Conservation (phyloP, 2,888 invertebrate species). For the Acanthosepion esculentum region DNA sequence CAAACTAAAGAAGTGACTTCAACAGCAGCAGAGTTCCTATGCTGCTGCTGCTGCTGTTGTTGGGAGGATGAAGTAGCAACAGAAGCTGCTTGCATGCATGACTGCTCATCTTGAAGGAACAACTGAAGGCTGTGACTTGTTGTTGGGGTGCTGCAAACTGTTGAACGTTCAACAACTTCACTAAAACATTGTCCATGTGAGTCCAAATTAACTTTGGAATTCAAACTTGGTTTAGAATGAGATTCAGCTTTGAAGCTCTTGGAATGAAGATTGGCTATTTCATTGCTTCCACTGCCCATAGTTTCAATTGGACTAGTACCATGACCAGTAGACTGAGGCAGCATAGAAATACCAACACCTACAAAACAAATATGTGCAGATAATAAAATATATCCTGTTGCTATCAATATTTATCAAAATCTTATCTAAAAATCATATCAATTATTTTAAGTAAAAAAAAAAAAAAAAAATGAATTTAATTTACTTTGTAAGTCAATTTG, state of each 20-base stretch:
- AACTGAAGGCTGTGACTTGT: constrained; percentile 40
- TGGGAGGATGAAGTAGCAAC: background rate
- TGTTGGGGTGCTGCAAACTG: constrained; percentile 34
- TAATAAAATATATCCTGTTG: background rate
- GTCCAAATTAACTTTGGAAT: background rate
- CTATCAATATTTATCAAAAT: background rate
- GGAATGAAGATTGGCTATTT: constrained; percentile 36
- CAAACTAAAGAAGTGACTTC: constrained; percentile 1
- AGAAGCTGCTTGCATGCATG: background rate
- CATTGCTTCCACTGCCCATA: constrained; percentile 25
- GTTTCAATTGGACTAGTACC: constrained; percentile 35
- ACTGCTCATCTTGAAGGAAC: constrained; percentile 37
- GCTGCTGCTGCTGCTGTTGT: background rate
- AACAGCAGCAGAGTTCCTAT: background rate
- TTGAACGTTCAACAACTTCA: background rate
- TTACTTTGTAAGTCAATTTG: too few relatives aligned
- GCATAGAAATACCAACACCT: constrained; percentile 38
- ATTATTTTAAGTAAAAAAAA: background rate
- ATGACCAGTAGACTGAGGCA: background rate
- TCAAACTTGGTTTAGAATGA: background rate
- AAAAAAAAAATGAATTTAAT: background rate
- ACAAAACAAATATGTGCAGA: background rate
- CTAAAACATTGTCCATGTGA: background rate
- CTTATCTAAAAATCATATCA: background rate
- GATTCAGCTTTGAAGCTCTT: constrained; percentile 24